These are phyloP conservation scores for Oligia latruncula DNA, from an alignment of 2,888 invertebrate species.

Conservation along the genomic window DNA sequence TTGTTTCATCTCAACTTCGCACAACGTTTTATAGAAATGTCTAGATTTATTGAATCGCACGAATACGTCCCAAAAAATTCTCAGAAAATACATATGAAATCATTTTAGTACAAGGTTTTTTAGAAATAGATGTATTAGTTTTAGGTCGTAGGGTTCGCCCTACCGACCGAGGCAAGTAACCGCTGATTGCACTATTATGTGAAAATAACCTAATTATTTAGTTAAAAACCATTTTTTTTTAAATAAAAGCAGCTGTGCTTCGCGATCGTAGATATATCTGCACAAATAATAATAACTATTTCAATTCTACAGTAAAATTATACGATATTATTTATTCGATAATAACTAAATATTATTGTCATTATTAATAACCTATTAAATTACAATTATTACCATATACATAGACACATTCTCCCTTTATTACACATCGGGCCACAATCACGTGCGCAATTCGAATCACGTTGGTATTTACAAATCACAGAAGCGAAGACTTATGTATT, in stretches of 20 bases:
- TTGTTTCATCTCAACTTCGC: background rate
- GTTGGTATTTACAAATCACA: conserved; percentile 63
- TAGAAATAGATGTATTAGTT: background rate
- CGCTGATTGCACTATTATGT: background rate
- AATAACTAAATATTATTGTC: conserved; percentile 7
- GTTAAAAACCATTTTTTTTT: background rate
- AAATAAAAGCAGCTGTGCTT: background rate
- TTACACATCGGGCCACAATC: conserved; percentile 44
- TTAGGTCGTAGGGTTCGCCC: background rate
- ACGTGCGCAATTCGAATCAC: conserved; percentile 59
- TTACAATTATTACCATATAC: conserved; percentile 39
- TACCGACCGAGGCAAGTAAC: background rate
- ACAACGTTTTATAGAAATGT: background rate
- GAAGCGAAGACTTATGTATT: conserved; percentile 38
- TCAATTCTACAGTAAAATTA: background rate
- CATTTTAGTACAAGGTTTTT: background rate
- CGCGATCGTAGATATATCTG: background rate
- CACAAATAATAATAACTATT: background rate
- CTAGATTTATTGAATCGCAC: background rate
- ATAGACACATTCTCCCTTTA: conserved; percentile 12
- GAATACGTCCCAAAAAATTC: background rate
- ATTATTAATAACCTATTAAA: conserved; percentile 10
- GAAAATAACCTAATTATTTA: background rate
- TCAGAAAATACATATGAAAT: background rate
- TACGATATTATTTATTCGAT: background rate